Percentiles rank a stretch among this genome's conserved stretches.
phyloP scores from a whole-genome alignment of 30 jellyfish, hydroid and myxozoan species.

The Thelohanellus kitauei region DNA sequence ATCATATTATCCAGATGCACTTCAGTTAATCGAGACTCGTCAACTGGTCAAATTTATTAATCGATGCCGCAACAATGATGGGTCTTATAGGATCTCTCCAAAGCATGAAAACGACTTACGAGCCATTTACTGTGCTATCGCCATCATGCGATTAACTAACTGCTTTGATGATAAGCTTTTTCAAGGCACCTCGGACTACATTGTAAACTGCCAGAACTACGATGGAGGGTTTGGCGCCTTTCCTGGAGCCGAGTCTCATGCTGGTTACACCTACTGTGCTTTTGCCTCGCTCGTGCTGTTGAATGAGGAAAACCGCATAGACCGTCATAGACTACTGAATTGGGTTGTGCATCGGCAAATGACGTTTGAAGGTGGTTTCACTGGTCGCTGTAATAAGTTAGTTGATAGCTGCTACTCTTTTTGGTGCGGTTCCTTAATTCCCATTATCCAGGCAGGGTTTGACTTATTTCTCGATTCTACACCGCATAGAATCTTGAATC shows the following conservation, averaged over 20 bases:
- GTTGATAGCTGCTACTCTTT: slow-evolving; percentile 93
- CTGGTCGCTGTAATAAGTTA: slow-evolving; percentile 80
- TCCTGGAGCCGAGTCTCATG: slow-evolving; percentile 80
- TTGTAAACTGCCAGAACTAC: slow-evolving; percentile 16
- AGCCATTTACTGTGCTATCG: slow-evolving; percentile 61
- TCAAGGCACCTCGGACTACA: not conserved
- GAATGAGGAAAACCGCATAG: slow-evolving; percentile 14
- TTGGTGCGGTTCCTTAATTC: slow-evolving; percentile 15
- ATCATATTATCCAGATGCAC: no score
- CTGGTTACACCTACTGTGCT: slow-evolving; percentile 94
- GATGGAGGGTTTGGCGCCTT: slow-evolving; percentile 81
- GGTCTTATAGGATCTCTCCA: not conserved
- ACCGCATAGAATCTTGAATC: not conserved
- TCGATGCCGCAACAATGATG: not conserved
- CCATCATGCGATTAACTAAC: slow-evolving; percentile 5
- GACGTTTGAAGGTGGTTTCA: slow-evolving; percentile 23
- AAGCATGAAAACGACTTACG: slow-evolving; percentile 64
- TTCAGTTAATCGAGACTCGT: not conserved
- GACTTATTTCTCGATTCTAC: not conserved
- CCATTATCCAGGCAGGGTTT: no score
- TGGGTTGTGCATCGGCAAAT: slow-evolving; percentile 70
- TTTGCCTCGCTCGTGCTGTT: slow-evolving; percentile 35
- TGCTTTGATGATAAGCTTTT: not conserved
- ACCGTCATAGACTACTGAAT: slow-evolving; percentile 14
- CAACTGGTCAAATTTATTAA: no score